These are phyloP conservation scores for Calliopsis andreniformis DNA, from an alignment of 1,140 invertebrate species.

Conservation along the genomic window DNA sequence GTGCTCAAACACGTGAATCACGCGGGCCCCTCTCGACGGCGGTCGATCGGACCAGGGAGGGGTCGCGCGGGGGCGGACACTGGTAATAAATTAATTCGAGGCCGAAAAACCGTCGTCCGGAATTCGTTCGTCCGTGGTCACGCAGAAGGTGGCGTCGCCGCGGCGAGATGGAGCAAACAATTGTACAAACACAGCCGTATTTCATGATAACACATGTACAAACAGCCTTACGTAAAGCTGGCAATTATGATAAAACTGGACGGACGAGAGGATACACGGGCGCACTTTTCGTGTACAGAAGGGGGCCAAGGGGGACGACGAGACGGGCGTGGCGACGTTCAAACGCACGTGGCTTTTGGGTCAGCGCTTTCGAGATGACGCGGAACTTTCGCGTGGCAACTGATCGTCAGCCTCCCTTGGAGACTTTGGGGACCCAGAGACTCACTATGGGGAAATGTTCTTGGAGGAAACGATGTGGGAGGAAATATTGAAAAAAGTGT, in stretches of 20 bases:
- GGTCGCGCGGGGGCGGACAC: not conserved
- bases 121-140: constrained; percentile 75
- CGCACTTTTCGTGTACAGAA: constrained; percentile 54
- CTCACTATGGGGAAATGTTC: too few relatives aligned
- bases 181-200: constrained; percentile 79
- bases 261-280: constrained; percentile 66
- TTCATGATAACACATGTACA: constrained; percentile 80
- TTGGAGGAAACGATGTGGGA: too few relatives aligned
- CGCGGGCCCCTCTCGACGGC: not conserved
- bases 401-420: not conserved
- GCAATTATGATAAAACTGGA: constrained; percentile 79
- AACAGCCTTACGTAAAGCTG: constrained; percentile 79
- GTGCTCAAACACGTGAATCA: constrained; percentile 12
- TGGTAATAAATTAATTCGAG: constrained; percentile 61
- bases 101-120: constrained; percentile 58
- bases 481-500: too few relatives aligned
- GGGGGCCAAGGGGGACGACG: not conserved
- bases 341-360: constrained; percentile 53
- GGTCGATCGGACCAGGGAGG: not conserved
- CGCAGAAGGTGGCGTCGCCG: constrained; percentile 62
- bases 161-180: constrained; percentile 76
- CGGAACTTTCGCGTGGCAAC: not conserved
- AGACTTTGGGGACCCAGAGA: not conserved
- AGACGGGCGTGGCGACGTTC: constrained; percentile 11
- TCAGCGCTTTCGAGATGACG: constrained; percentile 40